These are phyloP conservation scores for Encarsia formosa DNA, from an alignment of 2,888 invertebrate species.

Conservation along the genomic window DNA sequence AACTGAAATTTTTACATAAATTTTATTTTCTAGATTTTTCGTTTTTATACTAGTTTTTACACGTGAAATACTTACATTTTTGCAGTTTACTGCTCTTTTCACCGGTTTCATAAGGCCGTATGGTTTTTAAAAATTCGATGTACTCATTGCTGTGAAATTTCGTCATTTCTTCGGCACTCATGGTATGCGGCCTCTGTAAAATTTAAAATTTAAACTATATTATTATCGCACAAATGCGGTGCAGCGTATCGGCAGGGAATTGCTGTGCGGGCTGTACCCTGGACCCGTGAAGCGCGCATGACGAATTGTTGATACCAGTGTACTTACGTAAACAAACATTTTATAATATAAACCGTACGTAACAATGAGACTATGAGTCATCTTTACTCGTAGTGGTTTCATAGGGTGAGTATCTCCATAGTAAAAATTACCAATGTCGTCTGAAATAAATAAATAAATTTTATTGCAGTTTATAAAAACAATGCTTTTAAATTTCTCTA, in stretches of 20 bases:
- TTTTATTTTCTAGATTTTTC: neutral
- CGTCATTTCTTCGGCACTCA: conserved; percentile 99
- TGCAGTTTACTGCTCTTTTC: conserved; percentile 99
- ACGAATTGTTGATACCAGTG: too few relatives aligned
- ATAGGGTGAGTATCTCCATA: conserved; percentile 99
- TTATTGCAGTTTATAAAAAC: too few relatives aligned
- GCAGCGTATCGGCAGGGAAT: too few relatives aligned
- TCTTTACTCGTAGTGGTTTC: conserved; percentile 99
- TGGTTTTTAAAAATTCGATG: conserved; percentile 92
- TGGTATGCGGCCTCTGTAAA: conserved; percentile 94
- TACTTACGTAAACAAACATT: conserved; percentile 98
- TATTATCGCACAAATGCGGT: too few relatives aligned
- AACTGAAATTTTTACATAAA: conserved; percentile 55
- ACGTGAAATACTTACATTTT: conserved; percentile 85
- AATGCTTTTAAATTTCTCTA: conserved; percentile 53
- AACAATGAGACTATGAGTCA: conserved; percentile 97
- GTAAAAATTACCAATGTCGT: conserved; percentile 99
- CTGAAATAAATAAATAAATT: too few relatives aligned
- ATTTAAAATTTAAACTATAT: too few relatives aligned
- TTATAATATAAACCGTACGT: conserved; percentile 99
- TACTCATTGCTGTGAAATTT: conserved; percentile 99
- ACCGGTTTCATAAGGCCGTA: conserved; percentile 97
- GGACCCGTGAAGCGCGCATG: too few relatives aligned
- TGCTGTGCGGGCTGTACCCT: too few relatives aligned
- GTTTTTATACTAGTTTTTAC: neutral